phyloP scores from a whole-genome alignment of 1,140 invertebrate genomes.

The Drosophila melanica region DNA sequence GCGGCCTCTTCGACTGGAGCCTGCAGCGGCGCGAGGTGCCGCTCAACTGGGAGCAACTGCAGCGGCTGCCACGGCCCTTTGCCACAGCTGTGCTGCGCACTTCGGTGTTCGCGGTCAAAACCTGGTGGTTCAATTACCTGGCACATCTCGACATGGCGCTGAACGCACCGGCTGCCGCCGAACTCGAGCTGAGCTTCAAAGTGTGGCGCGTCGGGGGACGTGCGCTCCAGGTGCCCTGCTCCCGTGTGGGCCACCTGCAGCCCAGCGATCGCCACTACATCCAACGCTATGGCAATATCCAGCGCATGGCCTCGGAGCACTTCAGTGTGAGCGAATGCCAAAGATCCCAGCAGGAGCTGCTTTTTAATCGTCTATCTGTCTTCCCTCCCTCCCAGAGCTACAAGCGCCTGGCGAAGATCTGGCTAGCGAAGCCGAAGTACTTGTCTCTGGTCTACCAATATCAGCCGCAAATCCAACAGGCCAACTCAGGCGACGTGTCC shows the following conservation, averaged over 20 bases:
- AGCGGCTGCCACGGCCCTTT: slow-evolving; percentile 88
- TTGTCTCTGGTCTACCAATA: slow-evolving; percentile 92
- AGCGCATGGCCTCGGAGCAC: slow-evolving; percentile 1
- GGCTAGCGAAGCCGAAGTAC: slow-evolving; percentile 95
- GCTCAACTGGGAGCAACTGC: slow-evolving; percentile 90
- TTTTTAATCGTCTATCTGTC: slow-evolving; percentile 7
- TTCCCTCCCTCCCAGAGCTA: slow-evolving; percentile 88
- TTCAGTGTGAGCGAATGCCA: background rate
- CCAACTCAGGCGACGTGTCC: slow-evolving; percentile 89
- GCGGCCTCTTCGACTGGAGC: slow-evolving; percentile 96
- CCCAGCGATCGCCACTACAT: slow-evolving; percentile 7
- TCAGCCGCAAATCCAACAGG: slow-evolving; percentile 88
- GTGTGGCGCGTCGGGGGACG: slow-evolving; percentile 94
- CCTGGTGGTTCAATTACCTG: slow-evolving; percentile 95
- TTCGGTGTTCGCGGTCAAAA: slow-evolving; percentile 94
- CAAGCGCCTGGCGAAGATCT: slow-evolving; percentile 94
- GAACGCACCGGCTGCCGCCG: slow-evolving; percentile 95
- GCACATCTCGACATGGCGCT: slow-evolving; percentile 93
- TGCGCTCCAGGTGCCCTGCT: slow-evolving; percentile 95
- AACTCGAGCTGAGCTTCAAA: slow-evolving; percentile 95
- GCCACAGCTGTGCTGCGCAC: slow-evolving; percentile 95
- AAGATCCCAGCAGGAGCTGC: background rate
- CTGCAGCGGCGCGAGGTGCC: slow-evolving; percentile 90
- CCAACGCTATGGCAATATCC: slow-evolving; percentile 5
- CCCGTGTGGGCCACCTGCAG: slow-evolving; percentile 95